phyloP scores from a whole-genome alignment of 1,140 invertebrate species.

The Drusus annulatus region DNA sequence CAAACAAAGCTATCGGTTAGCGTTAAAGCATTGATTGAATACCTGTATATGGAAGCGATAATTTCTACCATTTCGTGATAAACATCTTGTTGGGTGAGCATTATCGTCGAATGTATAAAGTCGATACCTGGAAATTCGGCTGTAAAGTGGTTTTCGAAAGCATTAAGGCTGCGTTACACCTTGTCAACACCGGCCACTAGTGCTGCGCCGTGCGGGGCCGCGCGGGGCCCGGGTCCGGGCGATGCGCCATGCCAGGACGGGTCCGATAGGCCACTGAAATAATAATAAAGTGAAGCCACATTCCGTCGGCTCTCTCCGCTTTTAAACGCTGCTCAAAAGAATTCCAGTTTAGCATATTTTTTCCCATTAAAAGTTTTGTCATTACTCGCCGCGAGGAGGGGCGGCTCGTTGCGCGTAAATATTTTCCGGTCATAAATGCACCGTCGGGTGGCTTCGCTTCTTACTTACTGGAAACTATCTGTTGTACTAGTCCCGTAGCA shows the following conservation, averaged over 20 bases:
- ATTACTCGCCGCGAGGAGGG: constrained; percentile 30
- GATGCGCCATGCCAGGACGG: not conserved
- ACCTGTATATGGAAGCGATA: no score
- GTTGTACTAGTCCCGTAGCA: no score
- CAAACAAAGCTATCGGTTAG: no score
- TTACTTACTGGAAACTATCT: no score
- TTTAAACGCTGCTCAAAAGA: constrained; percentile 27
- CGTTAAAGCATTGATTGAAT: no score
- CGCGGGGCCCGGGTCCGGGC: not conserved
- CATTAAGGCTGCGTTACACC: no score
- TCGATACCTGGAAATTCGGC: no score
- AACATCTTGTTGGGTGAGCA: no score
- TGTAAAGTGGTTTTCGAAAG: no score
- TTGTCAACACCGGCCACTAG: not conserved
- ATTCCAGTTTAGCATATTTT: constrained; percentile 47
- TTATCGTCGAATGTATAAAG: no score
- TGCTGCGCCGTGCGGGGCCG: not conserved
- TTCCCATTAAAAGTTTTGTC: constrained; percentile 50
- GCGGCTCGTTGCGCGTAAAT: constrained; percentile 28
- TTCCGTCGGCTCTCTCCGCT: constrained; percentile 13
- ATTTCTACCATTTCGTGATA: no score
- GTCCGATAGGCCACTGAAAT: not conserved
- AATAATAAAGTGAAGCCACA: constrained; percentile 26
- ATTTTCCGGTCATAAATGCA: constrained; percentile 22
- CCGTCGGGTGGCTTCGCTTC: not conserved